Conservation (phyloP, 2,888 invertebrate genomes). For the Campopleginae sp. region DNA sequence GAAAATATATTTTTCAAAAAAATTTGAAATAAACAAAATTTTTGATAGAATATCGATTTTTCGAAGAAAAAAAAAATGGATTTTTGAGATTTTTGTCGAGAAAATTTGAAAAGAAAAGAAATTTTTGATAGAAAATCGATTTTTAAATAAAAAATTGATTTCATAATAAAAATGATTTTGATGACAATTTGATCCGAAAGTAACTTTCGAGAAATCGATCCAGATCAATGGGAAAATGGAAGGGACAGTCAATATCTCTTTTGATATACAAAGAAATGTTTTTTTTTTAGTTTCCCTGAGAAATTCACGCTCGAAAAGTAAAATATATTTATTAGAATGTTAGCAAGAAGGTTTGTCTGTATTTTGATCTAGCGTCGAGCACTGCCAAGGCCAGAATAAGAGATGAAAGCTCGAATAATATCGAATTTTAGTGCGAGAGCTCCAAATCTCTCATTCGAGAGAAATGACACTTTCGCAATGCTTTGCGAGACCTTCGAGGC, state of each 20-base stretch:
- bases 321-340: neutral
- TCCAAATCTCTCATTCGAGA: neutral
- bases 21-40: too few relatives aligned
- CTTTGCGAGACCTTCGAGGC: neutral
- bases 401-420: neutral
- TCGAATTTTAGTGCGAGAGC: neutral
- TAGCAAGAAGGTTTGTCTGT: neutral
- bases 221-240: neutral
- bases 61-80: neutral
- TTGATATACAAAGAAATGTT: neutral
- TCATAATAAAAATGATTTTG: neutral
- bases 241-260: neutral
- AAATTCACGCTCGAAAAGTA: neutral
- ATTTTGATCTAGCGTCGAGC: neutral
- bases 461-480: conserved; percentile 13
- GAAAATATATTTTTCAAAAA: too few relatives aligned
- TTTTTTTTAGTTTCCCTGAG: neutral
- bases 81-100: too few relatives aligned
- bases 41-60: too few relatives aligned
- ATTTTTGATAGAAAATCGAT: too few relatives aligned
- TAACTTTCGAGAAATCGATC: neutral
- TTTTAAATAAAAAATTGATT: neutral
- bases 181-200: neutral
- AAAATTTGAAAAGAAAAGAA: too few relatives aligned
- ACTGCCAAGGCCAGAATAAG: neutral